Evolutionary conservation across 2,888 invertebrate species (phyloP).

Genomic region (Rhogogaster chlorosoma): DNA sequence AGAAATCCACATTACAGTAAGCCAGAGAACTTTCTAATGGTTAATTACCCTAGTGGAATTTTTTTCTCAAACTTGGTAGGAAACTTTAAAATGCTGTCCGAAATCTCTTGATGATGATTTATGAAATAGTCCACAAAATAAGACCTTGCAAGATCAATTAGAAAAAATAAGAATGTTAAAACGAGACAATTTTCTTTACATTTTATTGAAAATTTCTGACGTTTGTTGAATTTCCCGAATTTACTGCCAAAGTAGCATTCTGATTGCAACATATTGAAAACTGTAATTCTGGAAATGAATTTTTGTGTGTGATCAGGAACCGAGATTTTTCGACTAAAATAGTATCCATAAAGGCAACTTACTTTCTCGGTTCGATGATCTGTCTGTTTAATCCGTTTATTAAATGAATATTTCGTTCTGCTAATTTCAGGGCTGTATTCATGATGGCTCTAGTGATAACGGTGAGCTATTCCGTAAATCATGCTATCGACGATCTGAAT

Average conservation of each 20-base stretch:
- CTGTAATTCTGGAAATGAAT: not conserved
- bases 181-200: not conserved
- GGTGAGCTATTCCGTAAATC: slow-evolving; percentile 79
- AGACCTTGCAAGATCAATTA: not conserved
- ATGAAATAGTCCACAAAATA: not conserved
- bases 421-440: slow-evolving; percentile 78
- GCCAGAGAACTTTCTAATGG: not conserved
- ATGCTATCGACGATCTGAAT: slow-evolving; percentile 64
- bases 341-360: not conserved
- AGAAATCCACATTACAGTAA: not conserved
- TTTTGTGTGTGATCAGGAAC: not conserved
- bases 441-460: slow-evolving; percentile 79
- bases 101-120: not conserved
- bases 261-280: not conserved
- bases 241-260: not conserved
- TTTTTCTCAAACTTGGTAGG: not conserved
- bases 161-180: not conserved
- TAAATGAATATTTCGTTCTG: not conserved
- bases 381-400: not conserved
- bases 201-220: not conserved
- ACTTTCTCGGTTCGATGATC: not conserved
- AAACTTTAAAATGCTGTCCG: not conserved
- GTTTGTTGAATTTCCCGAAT: too few relatives aligned
- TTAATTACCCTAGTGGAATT: not conserved
- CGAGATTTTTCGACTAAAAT: not conserved